Evolutionary conservation across 2,113 vertebrate genomes (phyloP), one percentile per base, ranked within the genome.

Genomic region (Ictalurus furcatus): DNA sequence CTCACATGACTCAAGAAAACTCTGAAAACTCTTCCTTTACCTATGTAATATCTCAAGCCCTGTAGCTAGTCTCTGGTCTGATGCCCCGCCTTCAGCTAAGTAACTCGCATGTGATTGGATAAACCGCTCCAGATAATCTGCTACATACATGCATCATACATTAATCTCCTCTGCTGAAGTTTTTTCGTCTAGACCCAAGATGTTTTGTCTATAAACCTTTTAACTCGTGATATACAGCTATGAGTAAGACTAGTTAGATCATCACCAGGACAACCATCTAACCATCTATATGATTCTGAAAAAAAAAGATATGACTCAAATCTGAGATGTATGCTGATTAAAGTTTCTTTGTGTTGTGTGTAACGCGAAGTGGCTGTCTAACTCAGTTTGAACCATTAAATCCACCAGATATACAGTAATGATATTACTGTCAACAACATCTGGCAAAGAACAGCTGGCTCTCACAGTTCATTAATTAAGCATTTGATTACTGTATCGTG

Each of bases 391-490:
- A 56, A 52, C 25, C 44, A n/a, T 54, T 74, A 21, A 30, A 86
- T 28, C 30, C 34, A 44, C n/a, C 58, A 23, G 34, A 63, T 40
- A 37, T 58, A 48, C 44, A 48, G 44, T 48, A 59, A 25, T 25
- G 44, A 85, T 23, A 73, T 74, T 23, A 40, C 52, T 34, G 21
- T 37, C 28, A 25, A 67, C 23, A 59, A 78, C 74, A 81, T 67
- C 76, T 34, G 44, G 58, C 17, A 54, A 79, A 48, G 8, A 87
- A 87, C 58, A 81, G 23, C 86, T 81, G 74, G 78, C 19, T 59
- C 34, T 78, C 23, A 76, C 21, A 63, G 30, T 52, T 40, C 54
- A 25, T 58, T 28, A 76, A 59, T 40, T 19, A 87, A 28, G 56
- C 19, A 37, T 37, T 37, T 44, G 21, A 37, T 82, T 37, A 59